These are phyloP conservation scores for Drosophila mojavensis DNA, from an alignment of 1,140 invertebrate species.

Conservation along the genomic window DNA sequence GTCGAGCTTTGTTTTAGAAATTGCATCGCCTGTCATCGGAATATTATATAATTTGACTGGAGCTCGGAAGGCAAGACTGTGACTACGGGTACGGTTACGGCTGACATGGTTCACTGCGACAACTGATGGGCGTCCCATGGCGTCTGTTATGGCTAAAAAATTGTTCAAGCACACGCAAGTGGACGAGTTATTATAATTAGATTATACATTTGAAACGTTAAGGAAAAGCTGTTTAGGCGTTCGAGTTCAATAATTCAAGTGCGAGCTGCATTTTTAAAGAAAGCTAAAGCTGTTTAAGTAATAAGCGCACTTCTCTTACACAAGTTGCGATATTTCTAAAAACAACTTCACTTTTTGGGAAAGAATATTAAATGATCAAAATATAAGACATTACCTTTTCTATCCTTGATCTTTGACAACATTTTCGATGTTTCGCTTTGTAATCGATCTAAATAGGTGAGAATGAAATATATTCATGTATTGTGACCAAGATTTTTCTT, in stretches of 20 bases:
- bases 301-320: too few relatives aligned
- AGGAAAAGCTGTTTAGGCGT: slow-evolving; percentile 2
- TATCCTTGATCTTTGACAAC: too few relatives aligned
- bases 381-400: too few relatives aligned
- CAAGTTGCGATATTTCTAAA: background rate
- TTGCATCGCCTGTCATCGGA: slow-evolving; percentile 25
- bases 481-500: background rate
- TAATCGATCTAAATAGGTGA: too few relatives aligned
- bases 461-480: too few relatives aligned
- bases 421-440: too few relatives aligned
- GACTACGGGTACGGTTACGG: slow-evolving; percentile 6
- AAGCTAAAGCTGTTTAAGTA: too few relatives aligned
- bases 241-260: slow-evolving; percentile 1
- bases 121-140: slow-evolving; percentile 38
- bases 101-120: slow-evolving; percentile 69
- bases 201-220: slow-evolving; percentile 1
- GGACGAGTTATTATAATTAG: slow-evolving; percentile 26
- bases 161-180: slow-evolving; percentile 62
- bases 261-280: too few relatives aligned
- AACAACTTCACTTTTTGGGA: too few relatives aligned
- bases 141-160: slow-evolving; percentile 35
- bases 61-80: slow-evolving; percentile 31
- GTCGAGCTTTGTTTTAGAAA: slow-evolving; percentile 49
- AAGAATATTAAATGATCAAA: too few relatives aligned
- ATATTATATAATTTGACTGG: slow-evolving; percentile 37